phyloP scores from a whole-genome alignment of 2,888 invertebrate genomes.

The Eugnorisma glareosa region DNA sequence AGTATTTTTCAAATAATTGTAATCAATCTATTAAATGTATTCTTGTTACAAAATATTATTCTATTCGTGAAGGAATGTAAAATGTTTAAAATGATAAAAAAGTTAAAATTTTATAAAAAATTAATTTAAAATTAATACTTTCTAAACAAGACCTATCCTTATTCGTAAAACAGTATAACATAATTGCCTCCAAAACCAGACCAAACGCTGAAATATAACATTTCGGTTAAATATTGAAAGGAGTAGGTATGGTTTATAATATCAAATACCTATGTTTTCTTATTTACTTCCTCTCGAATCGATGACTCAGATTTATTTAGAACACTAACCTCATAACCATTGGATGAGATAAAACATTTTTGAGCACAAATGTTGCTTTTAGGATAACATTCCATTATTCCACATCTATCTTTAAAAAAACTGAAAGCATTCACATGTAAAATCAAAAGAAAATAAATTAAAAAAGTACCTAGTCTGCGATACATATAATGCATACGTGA shows the following conservation, averaged over 20 bases:
- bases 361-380: background rate
- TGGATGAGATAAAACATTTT: background rate
- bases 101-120: too few species aligned
- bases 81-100: too few species aligned
- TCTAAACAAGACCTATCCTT: background rate
- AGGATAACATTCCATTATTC: background rate
- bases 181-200: background rate
- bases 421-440: slow-evolving; percentile 20
- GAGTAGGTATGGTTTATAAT: too few species aligned
- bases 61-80: background rate
- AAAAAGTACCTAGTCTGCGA: slow-evolving; percentile 14
- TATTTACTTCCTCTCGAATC: background rate
- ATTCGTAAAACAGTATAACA: background rate
- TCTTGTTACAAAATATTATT: background rate
- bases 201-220: background rate
- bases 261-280: too few species aligned
- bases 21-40: background rate
- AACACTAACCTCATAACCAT: background rate
- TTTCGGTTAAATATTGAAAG: background rate
- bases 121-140: too few species aligned
- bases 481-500: slow-evolving; percentile 26
- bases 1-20: background rate
- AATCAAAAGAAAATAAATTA: slow-evolving; percentile 5
- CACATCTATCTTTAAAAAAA: background rate
- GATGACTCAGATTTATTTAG: background rate